Base-by-base conservation (phyloP, 1,140 invertebrate species). In the Portunus trituberculatus region DNA sequence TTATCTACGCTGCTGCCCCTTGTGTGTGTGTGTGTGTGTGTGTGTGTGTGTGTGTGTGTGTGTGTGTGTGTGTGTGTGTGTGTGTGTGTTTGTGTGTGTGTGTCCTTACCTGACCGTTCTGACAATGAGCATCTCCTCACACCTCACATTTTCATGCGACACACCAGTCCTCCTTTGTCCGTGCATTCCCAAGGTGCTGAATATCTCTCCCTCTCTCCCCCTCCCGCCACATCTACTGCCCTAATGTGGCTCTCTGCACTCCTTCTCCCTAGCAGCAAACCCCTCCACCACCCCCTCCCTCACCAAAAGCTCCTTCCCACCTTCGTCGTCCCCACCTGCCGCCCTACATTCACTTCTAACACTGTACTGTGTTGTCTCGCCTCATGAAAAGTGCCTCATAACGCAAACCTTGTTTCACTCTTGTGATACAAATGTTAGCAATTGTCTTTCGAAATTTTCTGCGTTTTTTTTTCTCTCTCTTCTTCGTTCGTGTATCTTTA, bases 131-230 rank as follows among this genome's bases (percentile, higher is more conserved):
- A 7, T 7, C 67, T n/a, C 67, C 67, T 76, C 67, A 76, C 67
- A 76, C 67, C 67, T 76, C 67, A n/a, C 67, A 76, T 76, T 76
- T 76, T 76, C 67, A 76, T 76, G 67, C 67, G 20, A 76, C 67
- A 76, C 67, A n/a, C 0, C 67, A 8, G 67, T 76, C 20, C 20
- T n/a, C 67, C 20, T 76, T n/a, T 76, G 67, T 25, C 67, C 7
- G 10, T 76, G 67, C 67, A n/a, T n/a, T 20, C n/a, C 67, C 8
- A 76, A 76, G 67, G 67, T 76, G 67, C n/a, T 76, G 67, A 76
- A 76, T 76, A n/a, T 76, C 8, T 59, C 67, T 76, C 67, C n/a
- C 67, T 25, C 67, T 8, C 20, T 76, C 67, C 12, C 0, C 67
- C 67, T 25, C 20, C 67, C 67, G 6, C 67, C 67, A n/a, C 25